Percentiles rank a stretch among this genome's conserved stretches.
Conservation (phyloP, 2,113 vertebrate genomes). For the Bungarus multicinctus region DNA sequence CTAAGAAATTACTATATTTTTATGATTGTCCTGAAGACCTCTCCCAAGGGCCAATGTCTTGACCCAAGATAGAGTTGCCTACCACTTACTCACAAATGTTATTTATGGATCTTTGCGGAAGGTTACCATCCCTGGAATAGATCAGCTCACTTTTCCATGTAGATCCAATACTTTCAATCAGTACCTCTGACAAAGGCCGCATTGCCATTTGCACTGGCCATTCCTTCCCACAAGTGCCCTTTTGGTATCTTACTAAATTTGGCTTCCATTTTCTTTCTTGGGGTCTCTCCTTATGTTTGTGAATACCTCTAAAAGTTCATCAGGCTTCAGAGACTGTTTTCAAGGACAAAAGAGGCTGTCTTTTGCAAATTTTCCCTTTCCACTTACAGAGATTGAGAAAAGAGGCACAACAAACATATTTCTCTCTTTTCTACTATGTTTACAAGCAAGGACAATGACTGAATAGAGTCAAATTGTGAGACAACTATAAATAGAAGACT, state of each 20-base stretch:
- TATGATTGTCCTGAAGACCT: too few species aligned
- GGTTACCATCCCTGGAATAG: too few species aligned
- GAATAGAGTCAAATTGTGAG: background rate
- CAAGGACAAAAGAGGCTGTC: background rate
- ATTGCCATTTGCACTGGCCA: too few species aligned
- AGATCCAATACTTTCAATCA: too few species aligned
- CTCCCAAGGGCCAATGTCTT: too few species aligned
- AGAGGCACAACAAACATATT: background rate
- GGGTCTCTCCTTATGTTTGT: background rate
- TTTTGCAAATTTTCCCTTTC: background rate
- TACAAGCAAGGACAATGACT: background rate
- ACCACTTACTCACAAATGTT: too few species aligned
- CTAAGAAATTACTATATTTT: too few species aligned
- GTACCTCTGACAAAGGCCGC: too few species aligned
- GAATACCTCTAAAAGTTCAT: background rate
- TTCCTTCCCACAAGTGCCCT: background rate
- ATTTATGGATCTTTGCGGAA: too few species aligned
- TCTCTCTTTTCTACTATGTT: background rate
- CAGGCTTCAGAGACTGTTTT: background rate
- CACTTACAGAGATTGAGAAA: background rate
- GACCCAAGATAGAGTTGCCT: too few species aligned
- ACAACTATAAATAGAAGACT: background rate
- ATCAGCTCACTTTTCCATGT: too few species aligned
- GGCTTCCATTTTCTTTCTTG: background rate
- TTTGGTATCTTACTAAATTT: background rate